Percentiles rank a stretch among this genome's conserved stretches.
Evolutionary conservation across 1,140 invertebrate genomes (phyloP).

Genomic region (Holcopasites calliopsidis): DNA sequence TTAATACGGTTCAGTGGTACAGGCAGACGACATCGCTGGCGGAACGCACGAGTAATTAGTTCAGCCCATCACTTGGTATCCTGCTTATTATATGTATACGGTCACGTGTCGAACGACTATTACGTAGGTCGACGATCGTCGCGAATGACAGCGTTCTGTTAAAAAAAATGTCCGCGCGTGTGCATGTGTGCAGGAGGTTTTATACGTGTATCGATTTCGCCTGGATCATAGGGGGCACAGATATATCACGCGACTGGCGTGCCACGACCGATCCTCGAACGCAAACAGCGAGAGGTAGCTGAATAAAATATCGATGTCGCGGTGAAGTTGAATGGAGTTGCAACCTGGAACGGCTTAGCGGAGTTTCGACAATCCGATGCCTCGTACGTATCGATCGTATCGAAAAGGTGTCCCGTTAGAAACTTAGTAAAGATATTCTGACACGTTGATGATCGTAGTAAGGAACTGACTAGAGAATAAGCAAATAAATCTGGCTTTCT

Average conservation of each 20-base stretch:
- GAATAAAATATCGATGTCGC: conserved; percentile 43
- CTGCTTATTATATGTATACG: conserved; percentile 54
- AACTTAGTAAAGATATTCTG: too few species aligned
- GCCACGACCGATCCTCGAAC: not conserved
- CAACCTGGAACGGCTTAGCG: not conserved
- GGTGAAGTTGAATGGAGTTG: conserved; percentile 23
- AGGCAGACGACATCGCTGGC: conserved; percentile 18
- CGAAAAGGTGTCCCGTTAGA: too few species aligned
- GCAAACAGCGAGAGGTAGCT: conserved; percentile 22
- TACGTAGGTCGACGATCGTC: conserved; percentile 16
- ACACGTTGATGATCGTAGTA: too few species aligned
- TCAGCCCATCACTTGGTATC: conserved; percentile 53
- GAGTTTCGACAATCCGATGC: not conserved
- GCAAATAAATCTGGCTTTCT: too few species aligned
- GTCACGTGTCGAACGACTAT: conserved; percentile 50
- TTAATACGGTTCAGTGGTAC: not conserved
- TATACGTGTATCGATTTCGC: conserved; percentile 30
- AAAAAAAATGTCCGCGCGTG: not conserved
- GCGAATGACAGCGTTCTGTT: conserved; percentile 24
- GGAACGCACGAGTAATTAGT: conserved; percentile 59
- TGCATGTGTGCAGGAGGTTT: not conserved
- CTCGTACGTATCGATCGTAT: not conserved
- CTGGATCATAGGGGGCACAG: conserved; percentile 7
- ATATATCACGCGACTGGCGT: not conserved
- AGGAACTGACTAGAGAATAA: too few species aligned